These are phyloP conservation scores for Brenthis ino DNA, from an alignment of 2,888 invertebrate genomes.

Conservation along the genomic window DNA sequence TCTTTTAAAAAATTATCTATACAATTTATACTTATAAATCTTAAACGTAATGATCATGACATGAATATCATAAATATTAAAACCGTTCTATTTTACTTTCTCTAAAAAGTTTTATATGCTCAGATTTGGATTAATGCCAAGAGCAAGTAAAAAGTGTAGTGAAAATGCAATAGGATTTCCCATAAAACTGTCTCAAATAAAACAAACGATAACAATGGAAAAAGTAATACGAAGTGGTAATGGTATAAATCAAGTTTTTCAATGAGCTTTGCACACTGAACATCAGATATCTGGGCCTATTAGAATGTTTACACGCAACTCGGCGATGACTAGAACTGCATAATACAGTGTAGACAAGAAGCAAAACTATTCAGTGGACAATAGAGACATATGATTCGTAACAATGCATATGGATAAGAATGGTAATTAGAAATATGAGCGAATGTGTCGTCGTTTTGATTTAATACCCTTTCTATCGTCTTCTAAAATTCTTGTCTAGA, in stretches of 20 bases:
- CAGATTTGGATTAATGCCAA: neutral
- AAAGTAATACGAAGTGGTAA: slow-evolving; percentile 22
- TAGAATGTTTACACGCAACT: slow-evolving; percentile 56
- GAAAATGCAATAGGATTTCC: slow-evolving; percentile 1
- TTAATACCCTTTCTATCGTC: slow-evolving; percentile 57
- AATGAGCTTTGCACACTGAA: slow-evolving; percentile 33
- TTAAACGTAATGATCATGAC: neutral
- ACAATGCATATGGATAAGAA: slow-evolving; percentile 72
- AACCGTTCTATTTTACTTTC: neutral
- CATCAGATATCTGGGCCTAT: slow-evolving; percentile 37
- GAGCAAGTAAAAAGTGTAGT: slow-evolving; percentile 1
- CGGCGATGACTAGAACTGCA: slow-evolving; percentile 64
- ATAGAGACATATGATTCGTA: slow-evolving; percentile 77
- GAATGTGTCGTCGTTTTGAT: slow-evolving; percentile 60
- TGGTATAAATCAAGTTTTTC: slow-evolving; percentile 38
- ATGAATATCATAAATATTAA: neutral
- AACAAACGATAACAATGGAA: slow-evolving; percentile 26
- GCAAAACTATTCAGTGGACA: slow-evolving; percentile 69
- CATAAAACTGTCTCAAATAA: slow-evolving; percentile 23
- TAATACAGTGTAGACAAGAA: slow-evolving; percentile 54
- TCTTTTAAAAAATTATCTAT: neutral
- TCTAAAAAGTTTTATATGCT: neutral
- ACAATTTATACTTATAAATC: neutral
- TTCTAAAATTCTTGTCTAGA: slow-evolving; percentile 39
- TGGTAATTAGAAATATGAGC: slow-evolving; percentile 79